phyloP scores from a whole-genome alignment of 2,113 vertebrate genomes.

The Baryphthengus martii region DNA sequence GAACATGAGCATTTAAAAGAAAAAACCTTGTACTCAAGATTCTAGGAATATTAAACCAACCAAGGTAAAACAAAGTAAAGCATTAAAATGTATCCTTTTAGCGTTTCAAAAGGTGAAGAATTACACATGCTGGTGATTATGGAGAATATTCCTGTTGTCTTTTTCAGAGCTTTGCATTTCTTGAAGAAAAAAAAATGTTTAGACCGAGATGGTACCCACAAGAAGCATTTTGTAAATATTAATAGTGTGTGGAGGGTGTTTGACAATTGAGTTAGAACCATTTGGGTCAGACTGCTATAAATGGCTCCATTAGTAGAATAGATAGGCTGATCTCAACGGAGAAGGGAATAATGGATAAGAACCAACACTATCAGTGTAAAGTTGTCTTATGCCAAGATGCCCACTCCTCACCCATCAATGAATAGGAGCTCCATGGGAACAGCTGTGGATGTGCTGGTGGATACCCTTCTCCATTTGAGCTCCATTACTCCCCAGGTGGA shows the following conservation, averaged over 20 bases:
- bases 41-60: not conserved
- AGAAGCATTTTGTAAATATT: not conserved
- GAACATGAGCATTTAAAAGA: not conserved
- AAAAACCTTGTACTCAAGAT: not conserved
- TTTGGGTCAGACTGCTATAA: not conserved
- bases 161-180: not conserved
- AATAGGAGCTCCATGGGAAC: not conserved
- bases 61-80: not conserved
- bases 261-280: not conserved
- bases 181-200: not conserved
- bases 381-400: not conserved
- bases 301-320: not conserved
- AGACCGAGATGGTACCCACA: not conserved
- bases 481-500: not conserved
- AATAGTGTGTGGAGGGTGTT: not conserved
- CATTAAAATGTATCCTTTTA: not conserved
- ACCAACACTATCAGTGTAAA: not conserved
- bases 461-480: not conserved
- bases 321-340: not conserved
- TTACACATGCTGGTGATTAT: not conserved
- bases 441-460: rapidly evolving
- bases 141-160: not conserved
- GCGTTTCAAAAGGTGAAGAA: not conserved
- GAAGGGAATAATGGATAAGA: not conserved
- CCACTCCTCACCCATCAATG: not conserved